phyloP scores from a whole-genome alignment of 2,797 vertebrate genomes.

The Gadopsis bispinosus region DNA sequence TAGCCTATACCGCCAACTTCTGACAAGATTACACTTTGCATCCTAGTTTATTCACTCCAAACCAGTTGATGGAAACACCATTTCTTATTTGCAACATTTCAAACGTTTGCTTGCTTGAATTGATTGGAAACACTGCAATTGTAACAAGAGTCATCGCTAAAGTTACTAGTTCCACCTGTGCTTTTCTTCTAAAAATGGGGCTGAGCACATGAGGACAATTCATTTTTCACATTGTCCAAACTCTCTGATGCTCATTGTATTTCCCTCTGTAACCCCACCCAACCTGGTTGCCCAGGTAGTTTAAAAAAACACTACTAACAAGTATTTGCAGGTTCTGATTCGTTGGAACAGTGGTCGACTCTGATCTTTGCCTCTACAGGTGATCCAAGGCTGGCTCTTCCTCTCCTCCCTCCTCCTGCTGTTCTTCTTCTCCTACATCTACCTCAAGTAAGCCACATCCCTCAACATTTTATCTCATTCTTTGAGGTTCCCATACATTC shows the following conservation, averaged over 20 bases:
- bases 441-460: conserved; percentile 91
- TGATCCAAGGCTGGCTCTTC: conserved; percentile 98
- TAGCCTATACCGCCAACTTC: too few relatives aligned
- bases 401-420: conserved; percentile 96
- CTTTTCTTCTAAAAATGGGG: background rate
- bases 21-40: too few relatives aligned
- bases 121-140: background rate
- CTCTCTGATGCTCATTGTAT: background rate
- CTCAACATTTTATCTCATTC: background rate
- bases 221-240: background rate
- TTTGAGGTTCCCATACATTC: background rate
- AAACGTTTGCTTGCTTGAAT: too few relatives aligned
- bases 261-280: conserved; percentile 6
- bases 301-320: conserved; percentile 4
- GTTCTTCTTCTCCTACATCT: conserved; percentile 99
- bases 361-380: conserved; percentile 80
- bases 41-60: too few relatives aligned
- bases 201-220: background rate
- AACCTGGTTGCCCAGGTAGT: background rate
- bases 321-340: conserved; percentile 6
- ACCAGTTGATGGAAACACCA: too few relatives aligned
- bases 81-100: too few relatives aligned
- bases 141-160: background rate
- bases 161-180: background rate
- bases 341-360: background rate